phyloP scores from a whole-genome alignment of 1,140 invertebrate species.

The Saccostrea echinata region DNA sequence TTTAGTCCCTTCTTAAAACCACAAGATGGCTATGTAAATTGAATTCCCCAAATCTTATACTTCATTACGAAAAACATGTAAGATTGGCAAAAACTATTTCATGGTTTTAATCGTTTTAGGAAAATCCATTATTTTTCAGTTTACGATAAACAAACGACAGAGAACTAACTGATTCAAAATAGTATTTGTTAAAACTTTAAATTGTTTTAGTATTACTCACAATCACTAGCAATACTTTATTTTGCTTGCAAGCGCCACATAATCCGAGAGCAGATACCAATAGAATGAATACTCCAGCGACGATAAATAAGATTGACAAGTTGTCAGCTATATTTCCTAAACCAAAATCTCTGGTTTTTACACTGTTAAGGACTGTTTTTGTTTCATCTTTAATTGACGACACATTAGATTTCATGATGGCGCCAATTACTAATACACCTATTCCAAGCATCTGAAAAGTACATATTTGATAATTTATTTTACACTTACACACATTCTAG shows the following conservation, averaged over 20 bases:
- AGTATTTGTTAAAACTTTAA: too few species aligned
- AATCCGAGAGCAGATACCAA: slow-evolving; percentile 23
- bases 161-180: too few species aligned
- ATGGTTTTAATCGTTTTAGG: too few species aligned
- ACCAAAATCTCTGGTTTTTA: not conserved
- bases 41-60: too few species aligned
- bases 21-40: too few species aligned
- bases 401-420: slow-evolving; percentile 13
- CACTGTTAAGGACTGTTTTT: slow-evolving; percentile 15
- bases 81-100: too few species aligned
- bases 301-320: slow-evolving; percentile 13
- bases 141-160: too few species aligned
- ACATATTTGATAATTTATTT: not conserved
- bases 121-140: too few species aligned
- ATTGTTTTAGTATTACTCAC: too few species aligned
- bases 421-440: not conserved
- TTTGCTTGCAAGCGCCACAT: slow-evolving; percentile 40
- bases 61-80: too few species aligned
- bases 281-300: slow-evolving; percentile 8
- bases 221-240: slow-evolving; percentile 40
- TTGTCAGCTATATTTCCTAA: not conserved
- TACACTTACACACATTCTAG: too few species aligned
- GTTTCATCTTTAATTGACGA: slow-evolving; percentile 14
- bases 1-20: too few species aligned
- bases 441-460: not conserved